Base-by-base conservation (phyloP, 2,888 invertebrate species). In the Exephanes ischioxanthus region DNA sequence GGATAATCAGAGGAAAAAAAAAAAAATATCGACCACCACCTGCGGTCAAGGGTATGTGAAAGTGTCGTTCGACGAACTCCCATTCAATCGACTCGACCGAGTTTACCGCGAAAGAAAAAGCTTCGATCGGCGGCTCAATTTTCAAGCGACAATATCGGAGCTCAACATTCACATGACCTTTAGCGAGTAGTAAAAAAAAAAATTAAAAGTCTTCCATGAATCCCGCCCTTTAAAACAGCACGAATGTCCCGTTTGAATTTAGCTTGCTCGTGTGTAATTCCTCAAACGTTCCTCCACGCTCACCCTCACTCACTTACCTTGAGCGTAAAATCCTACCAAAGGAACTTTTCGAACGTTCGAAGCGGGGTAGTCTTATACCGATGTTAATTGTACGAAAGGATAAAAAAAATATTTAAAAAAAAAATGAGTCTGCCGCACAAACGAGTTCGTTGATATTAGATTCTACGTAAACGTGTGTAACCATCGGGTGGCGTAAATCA, bases 341-440 rank as follows among this genome's bases (percentile, higher is more conserved):
- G 26, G 22, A 22, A 58, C 14, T 22, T 58, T 22, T 26, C 58
- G 58, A 70, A 53, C 45, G 37, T 63, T 82, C 76, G 63, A 76
- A 82, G 81, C 63, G 81, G 9, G 22, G 81, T 53, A 70, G 71
- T 76, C 70, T 26, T 22, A 26, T 77, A 82, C 63, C 63, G 63
- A 82, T 76, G 70, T 71, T 33, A 76, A 41, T 76, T 48, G 41
- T 67, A 81, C 75, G 26, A 70, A 66, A 55, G 37, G 33, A 19
- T 41, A 37, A 37, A 41, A 26, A 16, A 63, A 53, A 80, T 30
- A 33, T 30, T 14, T 22, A 22, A 41, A 26, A 16, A 63, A 51
- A 80, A 22, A 58, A 26, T 37, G 11, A 58, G 11, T 26, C 26
- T 58, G 22, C 11, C 58, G 26, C 22, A 58, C 22, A 26, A 58